Evolutionary conservation across 1,140 invertebrate genomes (phyloP), one percentile per base, ranked within the genome.

Genomic region (Latrodectus geometricus): DNA sequence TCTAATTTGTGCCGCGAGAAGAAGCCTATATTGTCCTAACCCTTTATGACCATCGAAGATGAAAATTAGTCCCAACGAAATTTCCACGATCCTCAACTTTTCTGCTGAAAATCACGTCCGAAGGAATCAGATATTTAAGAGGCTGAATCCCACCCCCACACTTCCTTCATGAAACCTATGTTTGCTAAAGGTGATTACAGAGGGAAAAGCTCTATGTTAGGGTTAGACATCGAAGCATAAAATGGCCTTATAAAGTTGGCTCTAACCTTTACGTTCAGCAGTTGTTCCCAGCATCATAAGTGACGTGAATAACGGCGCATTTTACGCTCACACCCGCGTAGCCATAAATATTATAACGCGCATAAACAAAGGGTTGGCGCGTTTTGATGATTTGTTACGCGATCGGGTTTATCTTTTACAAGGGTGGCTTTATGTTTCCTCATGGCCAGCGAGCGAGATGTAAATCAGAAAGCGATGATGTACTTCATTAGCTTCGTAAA

Each of bases 301-400:
- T 83, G 65, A 83, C 35, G 54, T 50, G 56, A 14, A 66, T 78
- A 78, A 78, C 76, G 76, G 61, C 23, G 54, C 49, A 23, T 81
- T 81, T 81, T 72, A 74, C 80, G 70, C 72, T 8, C 66, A n/a
- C 49, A 35, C 17, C n/a, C 61, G 77, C 20, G 49, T 7, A 70
- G 70, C 73, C 72, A 76, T 84, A 84, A 84, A 84, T 84, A 84
- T 84, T 84, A 68, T 84, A 84, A 84, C 76, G 69, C 35, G 65
- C 56, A 76, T 84, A 84, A 84, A 84, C 82, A 84, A 84, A 68
- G 80, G 54, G 23, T 35, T 35, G 35, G 35, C 50, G 69, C 70
- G 80, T 73, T 72, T 20, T 54, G 50, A 17, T 82, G 80, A 82
- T 82, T 82, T 82, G 80, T 61, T 70, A 50, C 54, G 50, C 68